Evolutionary conservation across 2,888 invertebrate genomes (phyloP), one percentile per base, ranked within the genome.

Genomic region (Trichopoda pennipes): DNA sequence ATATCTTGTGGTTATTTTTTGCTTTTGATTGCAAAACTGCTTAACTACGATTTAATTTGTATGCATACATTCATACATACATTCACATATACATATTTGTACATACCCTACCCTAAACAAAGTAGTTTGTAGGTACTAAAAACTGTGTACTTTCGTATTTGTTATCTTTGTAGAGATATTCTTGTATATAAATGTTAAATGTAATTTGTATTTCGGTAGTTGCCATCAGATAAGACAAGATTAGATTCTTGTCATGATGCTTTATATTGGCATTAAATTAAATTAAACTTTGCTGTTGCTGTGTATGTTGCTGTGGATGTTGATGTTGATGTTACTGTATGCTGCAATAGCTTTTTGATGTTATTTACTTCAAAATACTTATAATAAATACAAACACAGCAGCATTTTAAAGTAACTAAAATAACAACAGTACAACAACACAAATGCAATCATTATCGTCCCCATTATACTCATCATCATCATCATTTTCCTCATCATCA

Each of bases 231-330:
- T 38, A 12, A 38, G 79, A 38, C 12, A 1, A 38, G 38, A 79
- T 82, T 79, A 82, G 82, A 82, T 75, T 79, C 79, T 70, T 78
- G 74, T 78, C 81, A 70, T 74, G 81, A 74, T 81, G 70, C 69
- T 78, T 74, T 78, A 60, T 69, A 81, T 75, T 78, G 81, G 74
- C 69, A 82, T 82, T 78, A 82, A 82, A 82, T 82, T 82, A 82
- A 82, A 82, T 79, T 82, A 75, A 82, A 82, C 66, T 79, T 79
- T 79, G 78, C 75, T 74, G 77, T 78, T 74, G 77, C 47, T 38
- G 35, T 28, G 3, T 4, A 3, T 79, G 78, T 35, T 35, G 35
- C 70, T 74, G 77, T 28, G 3, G 35, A 3, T 79, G 78, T 35
- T 35, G 35, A 69, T 74, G 77, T 47, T 47, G 35, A 19, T 72